A percentile compares a stretch with the other conserved stretches of the same genome.
These are phyloP conservation scores for Trachelus tabidus DNA, from an alignment of 2,888 invertebrate genomes.

Conservation along the genomic window DNA sequence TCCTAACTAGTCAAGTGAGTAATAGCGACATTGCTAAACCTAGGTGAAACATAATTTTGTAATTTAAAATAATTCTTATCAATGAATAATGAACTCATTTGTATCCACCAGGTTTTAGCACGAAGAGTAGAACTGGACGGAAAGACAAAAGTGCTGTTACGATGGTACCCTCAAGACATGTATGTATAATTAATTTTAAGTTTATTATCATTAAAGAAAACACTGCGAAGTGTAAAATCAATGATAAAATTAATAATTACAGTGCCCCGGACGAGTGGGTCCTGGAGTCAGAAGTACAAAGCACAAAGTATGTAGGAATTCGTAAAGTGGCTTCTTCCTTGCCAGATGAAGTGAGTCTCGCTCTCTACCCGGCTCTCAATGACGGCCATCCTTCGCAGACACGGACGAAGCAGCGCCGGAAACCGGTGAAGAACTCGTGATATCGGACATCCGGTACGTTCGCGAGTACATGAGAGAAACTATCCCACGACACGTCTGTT, in stretches of 20 bases:
- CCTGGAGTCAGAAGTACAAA: constrained; percentile 70
- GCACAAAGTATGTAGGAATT: constrained; percentile 59
- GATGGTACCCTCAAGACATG: constrained; percentile 89
- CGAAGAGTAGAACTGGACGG: constrained; percentile 75
- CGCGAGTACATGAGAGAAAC: constrained; percentile 1
- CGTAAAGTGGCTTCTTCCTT: constrained; percentile 46
- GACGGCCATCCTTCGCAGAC: constrained; percentile 40
- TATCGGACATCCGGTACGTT: constrained; percentile 20
- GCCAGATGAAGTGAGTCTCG: constrained; percentile 49
- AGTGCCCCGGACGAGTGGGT: constrained; percentile 92
- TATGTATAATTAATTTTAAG: constrained; percentile 69
- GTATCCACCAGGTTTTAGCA: constrained; percentile 69
- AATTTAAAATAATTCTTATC: constrained; percentile 4
- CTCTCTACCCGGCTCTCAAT: constrained; percentile 55
- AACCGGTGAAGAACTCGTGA: constrained; percentile 62
- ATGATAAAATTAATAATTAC: constrained; percentile 45
- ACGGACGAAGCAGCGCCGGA: constrained; percentile 58
- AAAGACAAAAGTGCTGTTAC: constrained; percentile 78
- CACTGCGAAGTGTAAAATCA: not conserved
- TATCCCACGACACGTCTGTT: constrained; percentile 5
- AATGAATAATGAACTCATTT: constrained; percentile 9
- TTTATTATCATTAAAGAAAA: constrained; percentile 5
- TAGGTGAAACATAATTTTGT: not conserved
- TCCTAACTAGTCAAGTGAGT: constrained; percentile 76
- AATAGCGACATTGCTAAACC: not conserved